Base-by-base conservation (phyloP, 2,113 vertebrate species). In the Herpetotheres cachinnans region DNA sequence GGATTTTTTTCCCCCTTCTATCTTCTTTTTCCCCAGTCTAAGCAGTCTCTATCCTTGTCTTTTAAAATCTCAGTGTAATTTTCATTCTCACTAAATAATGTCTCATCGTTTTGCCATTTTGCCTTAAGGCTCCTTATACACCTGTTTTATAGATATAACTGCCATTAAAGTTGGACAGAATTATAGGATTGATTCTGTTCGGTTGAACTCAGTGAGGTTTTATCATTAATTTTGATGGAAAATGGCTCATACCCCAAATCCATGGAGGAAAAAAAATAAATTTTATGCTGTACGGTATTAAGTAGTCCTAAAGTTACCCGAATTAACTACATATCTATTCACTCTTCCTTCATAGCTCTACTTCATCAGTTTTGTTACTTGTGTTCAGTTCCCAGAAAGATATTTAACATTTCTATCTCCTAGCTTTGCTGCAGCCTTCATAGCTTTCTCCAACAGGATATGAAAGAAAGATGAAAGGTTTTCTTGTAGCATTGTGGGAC, bases 1-100 rank as follows among this genome's bases (percentile, higher is more conserved):
- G 19, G 13, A 0, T 1, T 34, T 24, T 10, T 26, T 3, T 1
- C 0, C 1, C 5, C 2, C 9, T 17, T 10, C 11, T 9, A 3
- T 22, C 42, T 90, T 70, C 2, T 29, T 90, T 90, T 84, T 34
- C 21, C 34, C 4, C 7, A 52, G 34, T 32, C 26, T 38, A 63
- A 85, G 30, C 16, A 20, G 38, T 72, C 63, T 72, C 27, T 81
- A 4, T 59, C 24, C 17, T 61, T 36, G 42, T 30, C 32, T 40
- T 63, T 59, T 52, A 82, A 87, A 93, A 80, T 88, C 11, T 79
- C 32, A 10, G 7, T 50, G 38, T 42, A 1, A 16, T 82, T 81
- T 87, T 89, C 27, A 27, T 62, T 86, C 10, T 2, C 17, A 19
- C 4, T 42, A 66, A 62, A 74, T 49, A 72, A 55, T 46, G 8